Evolutionary conservation across 2,113 vertebrate genomes (phyloP), one percentile per base, ranked within the genome.

Genomic region (Syngnathus floridae): DNA sequence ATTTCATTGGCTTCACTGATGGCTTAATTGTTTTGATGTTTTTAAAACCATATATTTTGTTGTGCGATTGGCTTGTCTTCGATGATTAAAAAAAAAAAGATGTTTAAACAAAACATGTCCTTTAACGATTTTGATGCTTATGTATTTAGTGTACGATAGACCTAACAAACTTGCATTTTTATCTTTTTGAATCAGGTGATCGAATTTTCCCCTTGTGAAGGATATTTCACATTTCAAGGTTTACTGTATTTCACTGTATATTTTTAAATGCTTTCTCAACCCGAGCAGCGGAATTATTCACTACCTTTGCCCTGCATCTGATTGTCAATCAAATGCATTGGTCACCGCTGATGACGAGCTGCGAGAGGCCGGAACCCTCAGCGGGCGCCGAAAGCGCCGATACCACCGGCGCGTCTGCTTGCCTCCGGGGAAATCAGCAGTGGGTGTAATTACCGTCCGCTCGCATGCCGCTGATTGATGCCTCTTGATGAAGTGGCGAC

Each of bases 401-500:
- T 41, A 36, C 12, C 66, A 17, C 19, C 61, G 21, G 43, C 48
- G 12, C 14, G 2, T 6, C 38, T n/a, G 19, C 11, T 7, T 38
- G 37, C 59, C 59, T 56, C 26, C 16, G 65, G 74, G 80, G 82
- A 86, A 87, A 87, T 87, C 83, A 88, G 71, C 70, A 21, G 64
- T 78, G 75, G 37, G 72, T 62, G 76, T 85, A 85, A 88, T 87
- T 88, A 86, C 77, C 65, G 31, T 72, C 72, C 21, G 69, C 71
- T 71, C 61, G 63, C 16, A 5, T 16, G 69, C 74, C 16, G 14
- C 43, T 77, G 82, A 83, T 84, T 85, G 81, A 87, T 79, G 83
- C 76, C 65, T 75, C 84, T 78, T 88, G 83, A 88, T 86, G 80
- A 86, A 87, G 82, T 81, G 67, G 83, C 48, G 79, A 73, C 41